Conservation (phyloP, 2,797 vertebrate genomes). For the Hipposideros larvatus region DNA sequence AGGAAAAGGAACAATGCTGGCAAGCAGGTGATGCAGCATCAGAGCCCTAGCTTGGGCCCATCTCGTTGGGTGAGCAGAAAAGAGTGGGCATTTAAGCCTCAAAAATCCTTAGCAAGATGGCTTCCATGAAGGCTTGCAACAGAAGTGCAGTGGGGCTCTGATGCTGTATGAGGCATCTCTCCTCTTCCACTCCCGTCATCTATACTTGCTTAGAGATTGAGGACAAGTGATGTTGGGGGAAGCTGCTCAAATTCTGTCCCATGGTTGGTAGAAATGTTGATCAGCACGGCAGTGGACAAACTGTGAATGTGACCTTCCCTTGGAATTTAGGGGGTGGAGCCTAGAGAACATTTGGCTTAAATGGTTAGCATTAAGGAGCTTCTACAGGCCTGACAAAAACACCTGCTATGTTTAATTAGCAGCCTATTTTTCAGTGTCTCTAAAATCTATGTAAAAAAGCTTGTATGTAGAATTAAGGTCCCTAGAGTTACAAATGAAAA, state of each 20-base stretch:
- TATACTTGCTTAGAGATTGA: neutral
- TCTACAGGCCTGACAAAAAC: neutral
- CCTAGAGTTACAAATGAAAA: slow-evolving; percentile 34
- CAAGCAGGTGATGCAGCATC: neutral
- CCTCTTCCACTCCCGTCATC: neutral
- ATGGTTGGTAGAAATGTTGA: neutral
- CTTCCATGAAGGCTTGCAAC: neutral
- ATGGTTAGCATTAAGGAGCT: neutral
- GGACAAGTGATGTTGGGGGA: neutral
- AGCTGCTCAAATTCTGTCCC: neutral
- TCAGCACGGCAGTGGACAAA: neutral
- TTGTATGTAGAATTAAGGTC: neutral
- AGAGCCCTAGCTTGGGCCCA: neutral
- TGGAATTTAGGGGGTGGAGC: slow-evolving; percentile 22
- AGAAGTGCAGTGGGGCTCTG: neutral
- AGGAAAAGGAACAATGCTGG: neutral
- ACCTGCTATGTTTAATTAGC: neutral
- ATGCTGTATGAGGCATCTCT: neutral
- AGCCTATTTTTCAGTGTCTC: slow-evolving; percentile 19
- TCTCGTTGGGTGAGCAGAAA: neutral
- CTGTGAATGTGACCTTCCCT: slow-evolving; percentile 23
- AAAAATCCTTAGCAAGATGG: neutral
- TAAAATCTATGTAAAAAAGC: neutral
- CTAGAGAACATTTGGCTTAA: slow-evolving; percentile 12
- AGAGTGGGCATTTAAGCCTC: neutral